These are phyloP conservation scores for Callithrix jacchus DNA, from an alignment of 2,113 vertebrate species.

Conservation along the genomic window DNA sequence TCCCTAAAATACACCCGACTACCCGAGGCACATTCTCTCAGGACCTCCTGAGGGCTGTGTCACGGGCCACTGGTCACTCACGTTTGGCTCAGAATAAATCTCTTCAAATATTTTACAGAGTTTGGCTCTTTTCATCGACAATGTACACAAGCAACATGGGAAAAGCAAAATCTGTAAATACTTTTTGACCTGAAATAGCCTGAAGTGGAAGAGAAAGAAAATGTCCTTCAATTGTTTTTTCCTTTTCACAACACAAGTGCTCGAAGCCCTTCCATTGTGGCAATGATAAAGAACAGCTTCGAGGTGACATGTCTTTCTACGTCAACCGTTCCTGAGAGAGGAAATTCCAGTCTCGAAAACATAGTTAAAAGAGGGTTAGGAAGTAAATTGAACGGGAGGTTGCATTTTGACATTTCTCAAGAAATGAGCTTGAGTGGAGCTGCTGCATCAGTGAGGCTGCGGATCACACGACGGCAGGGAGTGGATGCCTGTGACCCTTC, in stretches of 20 bases:
- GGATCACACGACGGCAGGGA: no score
- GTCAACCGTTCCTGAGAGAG: neutral
- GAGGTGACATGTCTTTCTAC: neutral
- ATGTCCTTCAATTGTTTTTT: no score
- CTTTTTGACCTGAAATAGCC: no score
- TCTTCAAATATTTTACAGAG: no score
- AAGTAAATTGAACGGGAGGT: neutral
- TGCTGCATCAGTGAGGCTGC: neutral
- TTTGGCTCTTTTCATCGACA: no score
- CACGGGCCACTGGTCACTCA: no score
- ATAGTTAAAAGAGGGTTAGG: neutral
- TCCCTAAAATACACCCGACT: no score
- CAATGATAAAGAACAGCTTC: no score
- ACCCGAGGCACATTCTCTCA: no score
- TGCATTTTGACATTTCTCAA: neutral
- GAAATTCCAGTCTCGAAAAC: neutral
- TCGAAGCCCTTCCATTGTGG: neutral
- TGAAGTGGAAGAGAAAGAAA: neutral
- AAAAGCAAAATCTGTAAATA: neutral
- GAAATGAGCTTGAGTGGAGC: neutral
- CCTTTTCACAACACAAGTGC: neutral
- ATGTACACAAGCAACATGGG: neutral
- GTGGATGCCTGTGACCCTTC: fast-evolving
- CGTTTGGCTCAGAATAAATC: no score
- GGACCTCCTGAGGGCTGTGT: no score